Base-by-base conservation (phyloP, 2,797 vertebrate species). In the Merluccius polli region DNA sequence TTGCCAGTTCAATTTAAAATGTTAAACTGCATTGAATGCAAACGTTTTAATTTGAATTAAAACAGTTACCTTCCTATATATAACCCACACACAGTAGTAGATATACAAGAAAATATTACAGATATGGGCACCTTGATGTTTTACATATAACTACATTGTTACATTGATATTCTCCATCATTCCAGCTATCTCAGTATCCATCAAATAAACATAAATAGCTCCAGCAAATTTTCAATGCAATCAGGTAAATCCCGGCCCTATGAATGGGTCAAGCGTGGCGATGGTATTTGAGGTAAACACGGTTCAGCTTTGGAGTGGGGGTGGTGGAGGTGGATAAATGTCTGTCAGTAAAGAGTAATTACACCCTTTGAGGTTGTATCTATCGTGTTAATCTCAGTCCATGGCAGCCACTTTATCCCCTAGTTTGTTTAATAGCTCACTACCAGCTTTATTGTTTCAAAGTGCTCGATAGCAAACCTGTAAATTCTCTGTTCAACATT, bases 381-480 rank as follows among this genome's bases (percentile, higher is more conserved):
- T 92, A 88, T 85, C 88, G 90, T 91, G 92, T 94, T 96, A 95
- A 95, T 96, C 94, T 94, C 90, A 82, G 90, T 84, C 86, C 79
- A 72, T 87, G 78, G 84, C 92, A 92, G 93, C 92, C 90, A 95
- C 93, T 95, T 95, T 95, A 95, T 95, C 95, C 90, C 85, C 92
- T 93, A 92, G 91, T 95, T 96, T 95, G 95, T 96, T 95, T 95
- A 95, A 95, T 95, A 94, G 95, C 94, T 95, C 93, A 88, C 87
- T 93, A 93, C 89, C 85, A 89, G 89, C 89, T 90, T 92, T 96
- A 96, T 95, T 95, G 95, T 96, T 96, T 95, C 89, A 93, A 92
- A 88, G 94, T 94, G 94, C 93, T 95, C 95, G 90, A 95, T 94
- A 93, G 91, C 90, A 82, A 93, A 93, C 88, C 92, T 94, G 94